These are phyloP conservation scores for Diuraphis noxia DNA, from an alignment of 1,140 invertebrate genomes.

Conservation along the genomic window DNA sequence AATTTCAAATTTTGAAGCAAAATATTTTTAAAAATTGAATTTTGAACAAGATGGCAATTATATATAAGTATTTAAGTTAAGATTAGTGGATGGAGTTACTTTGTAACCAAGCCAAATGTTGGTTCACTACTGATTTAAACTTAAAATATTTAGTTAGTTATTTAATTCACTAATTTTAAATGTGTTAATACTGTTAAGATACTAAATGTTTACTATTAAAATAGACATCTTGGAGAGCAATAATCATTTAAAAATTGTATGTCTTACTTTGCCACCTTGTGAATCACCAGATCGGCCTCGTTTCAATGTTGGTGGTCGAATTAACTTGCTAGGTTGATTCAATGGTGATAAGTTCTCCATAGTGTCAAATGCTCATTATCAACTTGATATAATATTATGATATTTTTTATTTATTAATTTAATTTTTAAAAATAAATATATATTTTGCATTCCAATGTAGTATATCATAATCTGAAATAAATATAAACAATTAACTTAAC, in stretches of 20 bases:
- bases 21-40: background rate
- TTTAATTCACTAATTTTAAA: background rate
- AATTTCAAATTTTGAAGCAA: background rate
- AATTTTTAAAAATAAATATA: background rate
- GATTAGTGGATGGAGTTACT: background rate
- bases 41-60: background rate
- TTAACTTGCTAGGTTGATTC: conserved; percentile 4
- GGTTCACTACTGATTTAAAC: background rate
- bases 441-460: background rate
- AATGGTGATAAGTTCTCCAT: conserved; percentile 20
- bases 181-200: background rate
- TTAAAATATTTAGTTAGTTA: background rate
- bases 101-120: background rate
- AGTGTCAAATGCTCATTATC: conserved; percentile 38
- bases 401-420: background rate
- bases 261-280: conserved; percentile 27
- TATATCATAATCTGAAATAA: conserved; percentile 18
- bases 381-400: conserved; percentile 23
- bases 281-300: background rate
- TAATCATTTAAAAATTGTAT: background rate
- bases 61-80: background rate
- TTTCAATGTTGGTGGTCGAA: conserved; percentile 17
- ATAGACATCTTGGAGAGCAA: background rate
- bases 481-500: background rate
- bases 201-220: background rate